These are phyloP conservation scores for Enteromius mattozi DNA, from an alignment of 2,797 vertebrate genomes.

Conservation along the genomic window DNA sequence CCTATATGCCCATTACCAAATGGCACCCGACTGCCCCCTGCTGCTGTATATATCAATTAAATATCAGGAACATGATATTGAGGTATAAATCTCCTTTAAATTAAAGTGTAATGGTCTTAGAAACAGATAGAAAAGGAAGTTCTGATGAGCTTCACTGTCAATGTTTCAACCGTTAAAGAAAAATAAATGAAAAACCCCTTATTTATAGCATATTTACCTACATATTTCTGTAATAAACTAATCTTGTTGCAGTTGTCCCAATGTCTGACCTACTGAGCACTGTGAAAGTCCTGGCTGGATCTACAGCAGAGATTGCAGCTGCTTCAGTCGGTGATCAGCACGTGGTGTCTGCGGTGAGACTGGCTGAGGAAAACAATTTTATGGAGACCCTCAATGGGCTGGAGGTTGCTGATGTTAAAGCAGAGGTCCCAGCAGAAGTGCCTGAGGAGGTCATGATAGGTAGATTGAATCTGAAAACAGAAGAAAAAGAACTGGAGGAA, in stretches of 20 bases:
- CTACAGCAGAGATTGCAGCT: slow-evolving; percentile 71
- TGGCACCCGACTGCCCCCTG: not conserved
- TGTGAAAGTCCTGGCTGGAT: slow-evolving; percentile 61
- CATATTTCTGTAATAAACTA: not conserved
- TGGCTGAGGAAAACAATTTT: slow-evolving; percentile 53
- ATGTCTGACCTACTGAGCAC: slow-evolving; percentile 61
- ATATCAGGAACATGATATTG: not conserved
- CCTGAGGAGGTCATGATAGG: not conserved
- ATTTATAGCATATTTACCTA: not conserved
- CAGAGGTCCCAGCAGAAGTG: not conserved
- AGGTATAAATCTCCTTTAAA: not conserved
- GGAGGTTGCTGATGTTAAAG: not conserved
- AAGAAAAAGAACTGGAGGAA: not conserved
- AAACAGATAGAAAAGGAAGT: not conserved
- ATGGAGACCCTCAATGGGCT: slow-evolving; percentile 16
- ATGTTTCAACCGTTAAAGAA: not conserved
- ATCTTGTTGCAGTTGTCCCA: slow-evolving; percentile 23
- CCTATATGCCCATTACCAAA: not conserved
- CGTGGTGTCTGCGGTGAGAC: slow-evolving; percentile 51
- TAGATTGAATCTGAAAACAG: not conserved
- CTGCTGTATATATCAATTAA: not conserved
- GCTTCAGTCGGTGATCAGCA: slow-evolving; percentile 66
- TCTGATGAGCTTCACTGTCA: not conserved
- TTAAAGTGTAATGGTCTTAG: not conserved
- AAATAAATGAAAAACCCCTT: not conserved